A percentile compares a stretch with the other conserved stretches of the same genome.
phyloP scores from a whole-genome alignment of 2,113 vertebrate species.

The Heliornis fulica region DNA sequence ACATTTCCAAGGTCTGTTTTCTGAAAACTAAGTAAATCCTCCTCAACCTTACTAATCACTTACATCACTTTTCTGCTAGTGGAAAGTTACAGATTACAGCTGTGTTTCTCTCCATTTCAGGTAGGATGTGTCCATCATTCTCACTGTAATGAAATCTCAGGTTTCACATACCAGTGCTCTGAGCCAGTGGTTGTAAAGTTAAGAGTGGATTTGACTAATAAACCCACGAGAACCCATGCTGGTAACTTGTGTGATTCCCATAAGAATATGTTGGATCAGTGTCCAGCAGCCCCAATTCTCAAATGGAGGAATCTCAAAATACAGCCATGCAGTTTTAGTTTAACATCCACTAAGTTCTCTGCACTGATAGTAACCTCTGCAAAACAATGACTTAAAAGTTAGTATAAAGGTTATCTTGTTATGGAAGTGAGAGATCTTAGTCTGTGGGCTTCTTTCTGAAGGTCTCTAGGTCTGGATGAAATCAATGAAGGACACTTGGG shows the following conservation, averaged over 20 bases:
- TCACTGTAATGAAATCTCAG: not conserved
- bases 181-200: not conserved
- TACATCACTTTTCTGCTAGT: not conserved
- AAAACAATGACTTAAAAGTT: not conserved
- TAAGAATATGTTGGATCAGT: too few relatives aligned
- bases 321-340: not conserved
- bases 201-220: not conserved
- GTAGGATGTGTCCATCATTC: too few relatives aligned
- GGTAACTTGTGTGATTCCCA: not conserved
- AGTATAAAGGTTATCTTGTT: not conserved
- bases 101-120: not conserved
- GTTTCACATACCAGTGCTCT: not conserved
- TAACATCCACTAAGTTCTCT: not conserved
- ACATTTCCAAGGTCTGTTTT: not conserved
- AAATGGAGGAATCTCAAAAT: not conserved
- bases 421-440: not conserved
- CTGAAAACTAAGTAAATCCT: not conserved
- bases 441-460: not conserved
- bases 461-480: not conserved
- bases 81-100: not conserved
- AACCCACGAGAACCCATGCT: not conserved
- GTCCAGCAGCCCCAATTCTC: not conserved
- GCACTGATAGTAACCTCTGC: not conserved
- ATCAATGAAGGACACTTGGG: not conserved
- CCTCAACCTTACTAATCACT: not conserved